Evolutionary conservation across 2,113 vertebrate species (phyloP).

Genomic region (western clawed frog (Xenopus tropicalis)): UCB_Xtro_10.0 CM004448.2:76478501-76479000

Average conservation of each 20-base stretch:
- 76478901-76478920: too few relatives aligned
- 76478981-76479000: too few relatives aligned
- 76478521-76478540: too few relatives aligned
- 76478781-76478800: conserved; percentile 73
- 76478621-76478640: conserved; percentile 54
- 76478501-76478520: too few relatives aligned
- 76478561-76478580: too few relatives aligned
- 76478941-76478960: too few relatives aligned
- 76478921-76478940: too few relatives aligned
- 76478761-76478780: conserved; percentile 77
- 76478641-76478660: conserved; percentile 81
- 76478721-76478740: conserved; percentile 77
- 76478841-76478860: conserved; percentile 70
- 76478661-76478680: conserved; percentile 76
- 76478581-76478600: too few relatives aligned
- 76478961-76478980: too few relatives aligned
- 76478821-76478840: conserved; percentile 83
- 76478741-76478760: conserved; percentile 82
- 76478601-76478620: too few relatives aligned
- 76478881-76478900: neutral
- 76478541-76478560: too few relatives aligned
- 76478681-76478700: conserved; percentile 72
- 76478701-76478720: conserved; percentile 72
- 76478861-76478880: neutral
- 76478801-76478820: conserved; percentile 66